phyloP scores from a whole-genome alignment of 1,140 invertebrate species.

The Dendroctonus valens region DNA sequence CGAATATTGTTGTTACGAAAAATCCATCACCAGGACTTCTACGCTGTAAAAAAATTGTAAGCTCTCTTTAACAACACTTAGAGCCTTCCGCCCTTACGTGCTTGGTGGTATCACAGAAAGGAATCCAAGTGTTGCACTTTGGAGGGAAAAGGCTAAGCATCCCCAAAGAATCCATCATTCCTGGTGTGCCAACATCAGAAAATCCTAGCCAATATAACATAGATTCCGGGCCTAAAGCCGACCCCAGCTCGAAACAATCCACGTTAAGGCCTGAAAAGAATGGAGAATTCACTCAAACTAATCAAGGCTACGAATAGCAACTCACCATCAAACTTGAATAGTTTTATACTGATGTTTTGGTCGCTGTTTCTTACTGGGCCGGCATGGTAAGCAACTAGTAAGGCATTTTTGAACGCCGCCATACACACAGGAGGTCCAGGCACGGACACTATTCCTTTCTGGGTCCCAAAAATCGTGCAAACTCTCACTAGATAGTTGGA shows the following conservation, averaged over 20 bases:
- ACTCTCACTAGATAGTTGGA: slow-evolving; percentile 70
- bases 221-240: slow-evolving; percentile 70
- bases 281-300: slow-evolving; percentile 7
- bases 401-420: slow-evolving; percentile 64
- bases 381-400: slow-evolving; percentile 78
- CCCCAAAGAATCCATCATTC: slow-evolving; percentile 66
- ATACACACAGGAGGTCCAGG: slow-evolving; percentile 69
- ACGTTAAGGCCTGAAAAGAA: slow-evolving; percentile 44
- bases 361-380: slow-evolving; percentile 51
- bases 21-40: slow-evolving; percentile 76
- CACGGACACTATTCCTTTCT: slow-evolving; percentile 73
- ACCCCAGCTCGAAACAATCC: slow-evolving; percentile 54
- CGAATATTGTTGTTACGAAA: slow-evolving; percentile 77
- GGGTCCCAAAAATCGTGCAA: slow-evolving; percentile 82
- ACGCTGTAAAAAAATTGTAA: slow-evolving; percentile 51
- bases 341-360: slow-evolving; percentile 59
- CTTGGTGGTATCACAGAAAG: slow-evolving; percentile 69
- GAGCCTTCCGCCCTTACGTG: slow-evolving; percentile 56
- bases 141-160: slow-evolving; percentile 64
- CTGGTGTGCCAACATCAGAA: slow-evolving; percentile 74
- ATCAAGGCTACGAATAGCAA: slow-evolving; percentile 1
- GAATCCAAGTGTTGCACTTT: slow-evolving; percentile 71
- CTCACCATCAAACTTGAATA: slow-evolving; percentile 50
- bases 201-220: slow-evolving; percentile 80
- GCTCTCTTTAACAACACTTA: not conserved